A percentile compares a stretch with the other conserved stretches of the same genome.
Evolutionary conservation across 2,113 vertebrate genomes (phyloP).

Genomic region (Cyanoramphus novaezelandiae): DNA sequence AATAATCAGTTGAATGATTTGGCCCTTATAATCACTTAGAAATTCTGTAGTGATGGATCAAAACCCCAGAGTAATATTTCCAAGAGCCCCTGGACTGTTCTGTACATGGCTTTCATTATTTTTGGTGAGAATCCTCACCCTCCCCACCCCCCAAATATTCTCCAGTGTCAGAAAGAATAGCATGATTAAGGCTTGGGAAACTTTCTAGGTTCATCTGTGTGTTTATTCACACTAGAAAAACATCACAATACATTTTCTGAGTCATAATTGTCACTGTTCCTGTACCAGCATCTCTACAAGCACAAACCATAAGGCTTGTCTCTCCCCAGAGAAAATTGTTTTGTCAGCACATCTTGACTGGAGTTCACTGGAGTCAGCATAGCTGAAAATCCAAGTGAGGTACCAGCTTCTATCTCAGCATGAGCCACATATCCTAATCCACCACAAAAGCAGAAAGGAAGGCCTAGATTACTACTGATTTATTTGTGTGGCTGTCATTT

Average conservation of each 20-base stretch:
- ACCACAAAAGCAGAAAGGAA: not conserved
- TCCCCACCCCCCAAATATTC: not conserved
- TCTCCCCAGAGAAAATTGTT: not conserved
- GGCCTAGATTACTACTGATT: not conserved
- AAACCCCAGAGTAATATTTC: not conserved
- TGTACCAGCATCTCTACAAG: not conserved
- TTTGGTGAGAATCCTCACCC: not conserved
- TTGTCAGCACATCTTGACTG: not conserved
- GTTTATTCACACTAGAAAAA: not conserved
- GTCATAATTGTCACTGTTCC: not conserved
- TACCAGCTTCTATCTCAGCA: not conserved
- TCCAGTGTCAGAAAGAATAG: not conserved
- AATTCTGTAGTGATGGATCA: not conserved
- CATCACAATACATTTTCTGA: not conserved
- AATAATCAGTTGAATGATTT: not conserved
- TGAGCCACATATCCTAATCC: not conserved
- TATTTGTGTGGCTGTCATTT: conserved; percentile 1
- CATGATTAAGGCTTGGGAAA: not conserved
- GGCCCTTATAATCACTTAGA: not conserved
- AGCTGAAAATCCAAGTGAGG: not conserved
- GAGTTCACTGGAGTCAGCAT: not conserved
- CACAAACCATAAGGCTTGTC: not conserved
- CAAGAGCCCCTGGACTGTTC: not conserved
- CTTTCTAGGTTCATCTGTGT: not conserved
- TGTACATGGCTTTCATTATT: not conserved